A percentile compares a stretch with the other conserved stretches of the same genome.
These are phyloP conservation scores for Pteropus rufus DNA, from an alignment of 2,797 vertebrate genomes.

Conservation along the genomic window DNA sequence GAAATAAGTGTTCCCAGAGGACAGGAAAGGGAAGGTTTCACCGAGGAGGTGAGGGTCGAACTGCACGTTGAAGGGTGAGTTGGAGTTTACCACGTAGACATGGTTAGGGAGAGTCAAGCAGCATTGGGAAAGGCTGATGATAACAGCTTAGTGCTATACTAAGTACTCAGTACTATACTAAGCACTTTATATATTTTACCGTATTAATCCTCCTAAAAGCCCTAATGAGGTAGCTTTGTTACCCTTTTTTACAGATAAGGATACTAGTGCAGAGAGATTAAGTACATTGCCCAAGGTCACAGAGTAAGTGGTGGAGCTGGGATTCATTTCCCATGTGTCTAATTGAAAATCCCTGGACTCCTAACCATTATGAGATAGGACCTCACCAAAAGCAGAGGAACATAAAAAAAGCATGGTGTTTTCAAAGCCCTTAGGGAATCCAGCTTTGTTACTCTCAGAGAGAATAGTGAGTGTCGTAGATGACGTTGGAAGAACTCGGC, in stretches of 20 bases:
- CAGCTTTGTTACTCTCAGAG: neutral
- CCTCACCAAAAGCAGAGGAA: neutral
- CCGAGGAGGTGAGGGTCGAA: neutral
- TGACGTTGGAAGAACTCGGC: neutral
- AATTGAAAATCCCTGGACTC: neutral
- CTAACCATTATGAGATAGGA: neutral
- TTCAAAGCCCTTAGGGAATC: neutral
- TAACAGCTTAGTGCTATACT: neutral
- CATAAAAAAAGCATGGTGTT: neutral
- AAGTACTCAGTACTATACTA: neutral
- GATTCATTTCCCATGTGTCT: neutral
- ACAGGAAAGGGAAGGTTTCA: neutral
- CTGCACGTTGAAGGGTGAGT: neutral
- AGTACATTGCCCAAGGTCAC: neutral
- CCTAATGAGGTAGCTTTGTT: neutral
- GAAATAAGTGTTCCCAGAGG: neutral
- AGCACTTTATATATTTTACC: neutral
- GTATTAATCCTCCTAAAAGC: neutral
- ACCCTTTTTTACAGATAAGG: conserved; percentile 3
- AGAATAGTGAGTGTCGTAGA: neutral
- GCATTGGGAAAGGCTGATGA: neutral
- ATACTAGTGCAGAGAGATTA: conserved; percentile 21
- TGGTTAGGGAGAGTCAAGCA: neutral
- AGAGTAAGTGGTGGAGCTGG: neutral
- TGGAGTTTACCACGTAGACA: neutral